phyloP scores from a whole-genome alignment of 1,140 invertebrate genomes.

The Chymomyza costata region DNA sequence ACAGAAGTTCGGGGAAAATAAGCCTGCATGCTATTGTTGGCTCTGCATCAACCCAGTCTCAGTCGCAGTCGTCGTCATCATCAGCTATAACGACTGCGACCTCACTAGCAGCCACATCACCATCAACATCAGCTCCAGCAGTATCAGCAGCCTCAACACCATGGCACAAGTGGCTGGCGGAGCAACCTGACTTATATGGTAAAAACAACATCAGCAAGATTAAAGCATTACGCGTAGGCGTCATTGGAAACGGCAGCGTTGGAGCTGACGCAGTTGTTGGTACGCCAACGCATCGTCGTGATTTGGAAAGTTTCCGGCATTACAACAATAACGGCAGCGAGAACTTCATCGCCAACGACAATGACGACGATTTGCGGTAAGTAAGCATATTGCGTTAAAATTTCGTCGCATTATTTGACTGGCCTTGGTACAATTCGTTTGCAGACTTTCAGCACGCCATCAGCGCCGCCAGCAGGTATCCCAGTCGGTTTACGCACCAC shows the following conservation, averaged over 20 bases:
- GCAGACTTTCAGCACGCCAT: conserved; percentile 61
- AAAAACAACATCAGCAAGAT: conserved; percentile 36
- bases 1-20: conserved; percentile 69
- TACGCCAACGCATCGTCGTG: conserved; percentile 68
- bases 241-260: conserved; percentile 23
- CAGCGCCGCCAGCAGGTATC: conserved; percentile 69
- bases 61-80: conserved; percentile 12
- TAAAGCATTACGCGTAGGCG: conserved; percentile 44
- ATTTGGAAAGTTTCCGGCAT: conserved; percentile 75
- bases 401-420: conserved; percentile 47
- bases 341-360: conserved; percentile 15
- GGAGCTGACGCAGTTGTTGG: conserved; percentile 29
- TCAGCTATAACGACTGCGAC: conserved; percentile 40
- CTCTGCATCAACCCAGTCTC: conserved; percentile 28
- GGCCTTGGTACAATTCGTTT: conserved; percentile 26
- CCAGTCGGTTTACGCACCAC: conserved; percentile 57
- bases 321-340: conserved; percentile 47
- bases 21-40: conserved; percentile 75
- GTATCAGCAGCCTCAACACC: conserved; percentile 39
- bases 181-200: conserved; percentile 69
- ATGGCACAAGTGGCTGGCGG: conserved; percentile 48
- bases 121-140: conserved; percentile 26
- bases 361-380: conserved; percentile 68
- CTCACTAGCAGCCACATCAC: conserved; percentile 20
- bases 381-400: conserved; percentile 40